Evolutionary conservation across 2,113 vertebrate species (phyloP).

Genomic region (Macroglossus sobrinus): DNA sequence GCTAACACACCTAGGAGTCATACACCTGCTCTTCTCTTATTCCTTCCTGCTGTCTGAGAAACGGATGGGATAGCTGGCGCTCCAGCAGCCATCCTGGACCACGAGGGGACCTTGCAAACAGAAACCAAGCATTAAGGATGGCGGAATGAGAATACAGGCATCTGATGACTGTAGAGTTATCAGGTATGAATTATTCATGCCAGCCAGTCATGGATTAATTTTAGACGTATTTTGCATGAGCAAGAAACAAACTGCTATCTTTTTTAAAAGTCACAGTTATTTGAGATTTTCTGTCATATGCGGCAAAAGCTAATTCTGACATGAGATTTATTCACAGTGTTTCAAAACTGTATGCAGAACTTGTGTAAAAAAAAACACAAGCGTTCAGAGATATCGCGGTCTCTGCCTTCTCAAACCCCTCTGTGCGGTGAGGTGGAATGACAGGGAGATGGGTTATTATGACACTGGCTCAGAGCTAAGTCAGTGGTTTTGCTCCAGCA

Average conservation of each 20-base stretch:
- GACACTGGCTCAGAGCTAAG: neutral
- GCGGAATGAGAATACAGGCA: neutral
- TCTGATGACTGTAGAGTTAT: neutral
- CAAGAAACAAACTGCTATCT: slow-evolving; percentile 1
- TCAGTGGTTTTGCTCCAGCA: no score
- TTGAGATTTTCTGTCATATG: neutral
- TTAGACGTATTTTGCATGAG: neutral
- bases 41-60: neutral
- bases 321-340: neutral
- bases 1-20: neutral
- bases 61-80: neutral
- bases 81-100: neutral
- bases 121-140: neutral
- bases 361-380: neutral
- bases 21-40: neutral
- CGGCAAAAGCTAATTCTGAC: neutral
- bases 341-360: neutral
- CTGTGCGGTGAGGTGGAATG: neutral
- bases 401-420: neutral
- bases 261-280: slow-evolving; percentile 23
- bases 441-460: neutral
- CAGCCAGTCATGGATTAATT: neutral
- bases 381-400: neutral
- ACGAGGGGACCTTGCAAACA: neutral
- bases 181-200: neutral